Base-by-base conservation (phyloP, 2,113 vertebrate genomes). In the Chaetura pelagica region DNA sequence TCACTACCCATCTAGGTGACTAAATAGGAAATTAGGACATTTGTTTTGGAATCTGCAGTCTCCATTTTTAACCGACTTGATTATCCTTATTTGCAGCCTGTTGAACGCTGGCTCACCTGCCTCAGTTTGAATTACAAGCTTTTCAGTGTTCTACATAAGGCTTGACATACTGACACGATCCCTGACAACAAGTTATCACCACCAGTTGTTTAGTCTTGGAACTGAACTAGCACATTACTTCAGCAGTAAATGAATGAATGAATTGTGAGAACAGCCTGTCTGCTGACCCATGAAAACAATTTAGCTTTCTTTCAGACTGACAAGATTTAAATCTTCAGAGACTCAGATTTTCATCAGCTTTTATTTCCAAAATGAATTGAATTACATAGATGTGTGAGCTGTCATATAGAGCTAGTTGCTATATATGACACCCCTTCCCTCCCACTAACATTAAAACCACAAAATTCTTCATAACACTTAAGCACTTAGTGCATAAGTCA, bases 261-360 rank as follows among this genome's bases (percentile, higher is more conserved):
- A 84, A 93, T 84, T 68, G 88, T 95, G 86, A 68, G 58, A 93
- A 61, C 61, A 75, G 88, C 49, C 63, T 79, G 77, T 30, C 66
- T 88, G 79, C 75, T 96, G 82, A 93, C 86, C 92, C 84, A 51
- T 82, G 79, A 78, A 93, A 96, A 95, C 92, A 95, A 95, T 93
- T 79, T 54, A 40, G 62, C 76, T 96, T 87, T 68, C 68, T 95
- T 87, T 93, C 12, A 4, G 67, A 23, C 74, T 55, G 52, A 64
- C 80, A 91, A 79, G 79, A 87, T 87, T 91, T 75, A 95, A 84
- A 66, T 91, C 69, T 92, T 92, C 42, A 69, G 58, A 74, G 49
- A 79, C 58, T 63, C 64, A 44, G 51, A 61, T 74, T 95, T 96
- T 86, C 30, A 68, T 71, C 84, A 83, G 59, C 88, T 93, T 96